Evolutionary conservation across 2,888 invertebrate species (phyloP).

Genomic region (Idaea straminata): DNA sequence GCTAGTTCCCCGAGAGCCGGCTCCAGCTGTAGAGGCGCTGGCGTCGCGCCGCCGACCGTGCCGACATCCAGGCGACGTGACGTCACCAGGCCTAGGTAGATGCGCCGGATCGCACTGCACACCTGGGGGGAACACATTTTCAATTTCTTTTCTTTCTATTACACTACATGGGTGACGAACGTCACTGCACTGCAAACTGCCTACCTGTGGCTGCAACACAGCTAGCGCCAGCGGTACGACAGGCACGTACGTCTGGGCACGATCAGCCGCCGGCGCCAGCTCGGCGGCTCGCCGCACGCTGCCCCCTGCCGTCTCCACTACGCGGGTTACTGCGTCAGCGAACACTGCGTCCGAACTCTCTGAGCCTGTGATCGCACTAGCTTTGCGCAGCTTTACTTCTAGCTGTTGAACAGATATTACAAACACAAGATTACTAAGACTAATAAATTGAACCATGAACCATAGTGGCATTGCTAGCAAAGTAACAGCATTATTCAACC

Average conservation of each 20-base stretch:
- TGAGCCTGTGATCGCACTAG: slow-evolving; percentile 38
- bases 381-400: slow-evolving; percentile 47
- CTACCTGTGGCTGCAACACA: slow-evolving; percentile 50
- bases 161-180: background rate
- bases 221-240: slow-evolving; percentile 31
- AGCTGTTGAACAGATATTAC: slow-evolving; percentile 34
- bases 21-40: slow-evolving; percentile 79
- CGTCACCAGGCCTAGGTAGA: slow-evolving; percentile 39
- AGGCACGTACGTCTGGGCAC: slow-evolving; percentile 20
- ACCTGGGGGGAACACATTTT: slow-evolving; percentile 36
- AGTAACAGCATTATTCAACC: background rate
- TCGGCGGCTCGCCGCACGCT: slow-evolving; percentile 46
- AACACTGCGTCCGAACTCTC: slow-evolving; percentile 47
- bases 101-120: slow-evolving; percentile 48
- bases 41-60: slow-evolving; percentile 27
- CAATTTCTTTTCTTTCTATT: background rate
- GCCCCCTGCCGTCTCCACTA: slow-evolving; percentile 59
- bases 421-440: too few relatives aligned
- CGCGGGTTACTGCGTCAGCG: slow-evolving; percentile 63
- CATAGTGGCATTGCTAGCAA: too few relatives aligned
- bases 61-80: slow-evolving; percentile 31
- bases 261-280: slow-evolving; percentile 13
- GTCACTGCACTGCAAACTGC: slow-evolving; percentile 10
- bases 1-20: slow-evolving; percentile 94
- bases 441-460: too few relatives aligned